phyloP scores from a whole-genome alignment of 1,140 invertebrate genomes.

The Elysia chlorotica region DNA sequence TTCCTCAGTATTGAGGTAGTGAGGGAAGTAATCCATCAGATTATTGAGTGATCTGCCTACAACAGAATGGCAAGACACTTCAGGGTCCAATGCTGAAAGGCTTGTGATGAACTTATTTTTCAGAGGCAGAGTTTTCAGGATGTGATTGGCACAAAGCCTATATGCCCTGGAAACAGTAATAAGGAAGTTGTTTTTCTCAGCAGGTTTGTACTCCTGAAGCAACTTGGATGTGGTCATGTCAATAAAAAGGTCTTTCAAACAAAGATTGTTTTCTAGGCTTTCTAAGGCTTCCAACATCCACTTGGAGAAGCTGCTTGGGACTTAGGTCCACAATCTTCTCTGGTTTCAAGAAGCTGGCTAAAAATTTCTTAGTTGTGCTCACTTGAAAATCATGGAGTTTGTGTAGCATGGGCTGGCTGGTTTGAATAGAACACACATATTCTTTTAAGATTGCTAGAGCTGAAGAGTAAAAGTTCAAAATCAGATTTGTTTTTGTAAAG shows the following conservation, averaged over 20 bases:
- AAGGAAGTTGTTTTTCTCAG: neutral
- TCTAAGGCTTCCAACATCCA: neutral
- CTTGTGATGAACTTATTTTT: neutral
- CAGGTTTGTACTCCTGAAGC: neutral
- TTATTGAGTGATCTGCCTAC: neutral
- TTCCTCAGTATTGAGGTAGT: neutral
- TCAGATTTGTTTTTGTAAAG: conserved; percentile 15
- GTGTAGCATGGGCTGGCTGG: conserved; percentile 29
- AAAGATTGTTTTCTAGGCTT: neutral
- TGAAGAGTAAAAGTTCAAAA: conserved; percentile 18
- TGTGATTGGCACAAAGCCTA: neutral
- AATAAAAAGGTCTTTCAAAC: conserved; percentile 21
- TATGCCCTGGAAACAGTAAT: neutral
- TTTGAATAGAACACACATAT: conserved; percentile 29
- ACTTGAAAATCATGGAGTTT: conserved; percentile 29
- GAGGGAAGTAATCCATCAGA: neutral
- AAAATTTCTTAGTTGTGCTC: conserved; percentile 22
- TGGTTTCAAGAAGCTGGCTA: conserved; percentile 26
- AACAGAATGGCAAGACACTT: neutral
- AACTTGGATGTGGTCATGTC: neutral
- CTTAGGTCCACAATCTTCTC: conserved; percentile 12
- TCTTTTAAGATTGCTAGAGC: conserved; percentile 30
- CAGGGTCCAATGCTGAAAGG: neutral
- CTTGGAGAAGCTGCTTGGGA: neutral
- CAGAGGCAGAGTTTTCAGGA: neutral